Base-by-base conservation (phyloP, 2,888 invertebrate genomes). In the Melipona beecheii region DNA sequence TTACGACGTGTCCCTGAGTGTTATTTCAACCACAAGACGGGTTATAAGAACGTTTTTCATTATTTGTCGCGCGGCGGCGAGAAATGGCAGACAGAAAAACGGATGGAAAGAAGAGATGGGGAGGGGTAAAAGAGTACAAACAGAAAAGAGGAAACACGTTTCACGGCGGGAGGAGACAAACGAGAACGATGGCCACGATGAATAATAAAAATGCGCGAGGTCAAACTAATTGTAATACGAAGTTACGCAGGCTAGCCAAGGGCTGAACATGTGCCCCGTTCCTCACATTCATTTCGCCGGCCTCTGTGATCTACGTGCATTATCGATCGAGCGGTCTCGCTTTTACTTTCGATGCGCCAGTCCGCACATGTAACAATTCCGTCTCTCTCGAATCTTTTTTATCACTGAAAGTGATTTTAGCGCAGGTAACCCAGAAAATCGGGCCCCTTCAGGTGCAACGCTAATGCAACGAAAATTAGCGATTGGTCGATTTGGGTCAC, bases 161-260 rank as follows among this genome's bases (percentile, higher is more conserved):
- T 86, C 72, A 31, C 84, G 49, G 49, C 62, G 60, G 73, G 9
- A 65, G 75, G 78, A 75, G 73, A 73, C 43, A 54, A 24, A 58
- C 36, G 50, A 43, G 36, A 27, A 21, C 64, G 36, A 66, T 66
- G 54, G 66, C 43, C 78, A 65, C 75, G 90, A 92, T 92, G 91
- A 93, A 93, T 92, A 93, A 93, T 93, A 92, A 92, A 93, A 92
- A 85, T 87, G 83, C 85, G 87, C 93, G 93, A 93, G 93, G 93
- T 93, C 93, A 90, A 92, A 92, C 87, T 92, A 93, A 93, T 93
- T 92, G 91, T 90, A 91, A 91, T 88, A 90, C 89, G 82, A 84
- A 90, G 75, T 72, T 79, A 74, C 75, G 70, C 78, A 27, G 74
- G 70, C 81, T 75, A 36, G 74, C 75, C 82, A 9, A 84, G 81